Conservation (phyloP, 2,113 vertebrate genomes). For the Casuarius casuarius region DNA sequence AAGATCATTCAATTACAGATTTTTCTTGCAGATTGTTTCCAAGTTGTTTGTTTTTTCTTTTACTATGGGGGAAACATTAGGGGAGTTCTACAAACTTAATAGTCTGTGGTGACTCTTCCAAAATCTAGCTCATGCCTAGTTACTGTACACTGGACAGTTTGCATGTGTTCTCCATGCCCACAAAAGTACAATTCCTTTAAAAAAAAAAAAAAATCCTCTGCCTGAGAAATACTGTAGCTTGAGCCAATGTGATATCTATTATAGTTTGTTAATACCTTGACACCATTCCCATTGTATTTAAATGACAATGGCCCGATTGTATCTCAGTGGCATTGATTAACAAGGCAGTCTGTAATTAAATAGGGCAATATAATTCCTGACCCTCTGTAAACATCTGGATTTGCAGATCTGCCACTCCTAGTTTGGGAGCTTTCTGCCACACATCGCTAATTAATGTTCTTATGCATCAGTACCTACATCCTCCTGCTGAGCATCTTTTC, state of each 20-base stretch:
- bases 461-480: not conserved
- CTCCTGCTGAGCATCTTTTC: slow-evolving; percentile 11
- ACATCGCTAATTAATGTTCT: not conserved
- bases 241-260: not conserved
- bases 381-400: slow-evolving; percentile 1
- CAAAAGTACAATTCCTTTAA: not conserved
- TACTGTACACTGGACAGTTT: not conserved
- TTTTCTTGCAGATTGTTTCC: not conserved
- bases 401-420: not conserved
- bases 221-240: not conserved
- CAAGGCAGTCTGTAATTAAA: not conserved
- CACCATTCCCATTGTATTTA: not conserved
- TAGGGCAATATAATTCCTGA: not conserved
- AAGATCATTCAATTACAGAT: not conserved
- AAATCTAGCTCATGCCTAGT: not conserved
- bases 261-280: not conserved
- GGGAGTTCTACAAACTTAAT: not conserved
- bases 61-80: not conserved
- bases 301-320: not conserved
- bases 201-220: not conserved
- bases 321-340: not conserved
- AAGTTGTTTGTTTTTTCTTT: not conserved
- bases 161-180: not conserved
- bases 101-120: not conserved
- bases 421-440: not conserved